Evolutionary conservation across 2,113 vertebrate genomes (phyloP).

Genomic region (Lipophrys pholis): DNA sequence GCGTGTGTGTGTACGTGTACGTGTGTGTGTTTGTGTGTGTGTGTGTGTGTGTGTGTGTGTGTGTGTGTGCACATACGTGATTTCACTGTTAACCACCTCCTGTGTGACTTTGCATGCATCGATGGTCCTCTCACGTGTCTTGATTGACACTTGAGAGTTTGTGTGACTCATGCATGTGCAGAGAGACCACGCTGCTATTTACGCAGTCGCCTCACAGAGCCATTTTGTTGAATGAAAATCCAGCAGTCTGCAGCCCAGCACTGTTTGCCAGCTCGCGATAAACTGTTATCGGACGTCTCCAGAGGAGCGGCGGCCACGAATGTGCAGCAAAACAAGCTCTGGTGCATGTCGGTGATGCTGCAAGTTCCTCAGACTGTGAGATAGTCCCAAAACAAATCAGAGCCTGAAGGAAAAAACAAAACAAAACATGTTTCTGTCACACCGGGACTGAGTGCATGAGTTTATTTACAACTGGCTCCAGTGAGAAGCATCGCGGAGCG

Average conservation of each 20-base stretch:
- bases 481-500: no score
- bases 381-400: constrained; percentile 21
- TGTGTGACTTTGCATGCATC: constrained; percentile 56
- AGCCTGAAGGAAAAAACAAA: no score
- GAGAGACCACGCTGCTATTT: not conserved
- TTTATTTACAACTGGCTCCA: no score
- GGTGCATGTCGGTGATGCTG: constrained; percentile 20
- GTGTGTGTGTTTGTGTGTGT: constrained; percentile 6
- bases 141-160: not conserved
- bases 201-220: constrained; percentile 1
- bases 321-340: constrained; percentile 22
- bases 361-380: constrained; percentile 29
- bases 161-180: no score
- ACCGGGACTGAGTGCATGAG: not conserved
- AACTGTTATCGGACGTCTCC: constrained; percentile 28
- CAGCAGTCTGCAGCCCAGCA: constrained; percentile 3
- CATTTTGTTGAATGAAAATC: constrained; percentile 54
- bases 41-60: not conserved
- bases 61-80: constrained; percentile 43
- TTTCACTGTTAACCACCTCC: constrained; percentile 67
- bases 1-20: constrained; percentile 3
- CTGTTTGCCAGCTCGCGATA: constrained; percentile 23
- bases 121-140: not conserved
- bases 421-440: not conserved
- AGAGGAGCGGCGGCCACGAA: constrained; percentile 21